Conservation (phyloP, 2,113 vertebrate genomes). For the Menidia beryllina region DNA sequence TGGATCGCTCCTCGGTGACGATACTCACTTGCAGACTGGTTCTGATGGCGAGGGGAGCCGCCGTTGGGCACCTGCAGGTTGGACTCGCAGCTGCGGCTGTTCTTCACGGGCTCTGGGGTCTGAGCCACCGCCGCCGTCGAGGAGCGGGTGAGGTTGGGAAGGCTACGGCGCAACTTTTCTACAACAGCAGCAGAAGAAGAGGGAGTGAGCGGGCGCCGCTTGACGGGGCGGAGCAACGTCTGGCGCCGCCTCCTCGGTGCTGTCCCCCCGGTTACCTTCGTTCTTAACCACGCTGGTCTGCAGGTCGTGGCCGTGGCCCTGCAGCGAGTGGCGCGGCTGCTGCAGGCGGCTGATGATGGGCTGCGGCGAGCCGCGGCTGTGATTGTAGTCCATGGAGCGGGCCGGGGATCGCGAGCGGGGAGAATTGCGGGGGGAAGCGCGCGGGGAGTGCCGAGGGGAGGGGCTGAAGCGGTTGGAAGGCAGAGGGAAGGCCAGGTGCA, state of each 20-base stretch:
- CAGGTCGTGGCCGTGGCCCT: conserved; percentile 91
- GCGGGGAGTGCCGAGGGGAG: conserved; percentile 94
- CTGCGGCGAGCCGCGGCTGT: conserved; percentile 89
- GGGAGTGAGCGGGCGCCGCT: background rate
- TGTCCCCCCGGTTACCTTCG: conserved; percentile 85
- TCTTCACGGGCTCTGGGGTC: conserved; percentile 91
- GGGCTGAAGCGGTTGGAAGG: conserved; percentile 92
- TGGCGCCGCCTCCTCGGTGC: too few relatives aligned
- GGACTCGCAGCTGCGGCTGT: conserved; percentile 94
- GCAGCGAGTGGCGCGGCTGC: conserved; percentile 95
- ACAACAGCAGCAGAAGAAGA: conserved; percentile 15
- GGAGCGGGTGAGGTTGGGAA: conserved; percentile 94
- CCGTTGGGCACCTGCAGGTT: conserved; percentile 98
- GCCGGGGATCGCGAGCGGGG: conserved; percentile 95
- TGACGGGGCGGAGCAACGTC: background rate
- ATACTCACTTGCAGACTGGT: conserved; percentile 94
- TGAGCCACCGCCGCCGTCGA: conserved; percentile 77
- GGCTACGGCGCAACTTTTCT: conserved; percentile 98
- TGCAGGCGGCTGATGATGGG: conserved; percentile 96
- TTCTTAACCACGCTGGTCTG: conserved; percentile 94
- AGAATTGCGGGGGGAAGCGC: conserved; percentile 93
- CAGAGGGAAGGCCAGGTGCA: conserved; percentile 88
- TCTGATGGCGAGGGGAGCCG: conserved; percentile 92
- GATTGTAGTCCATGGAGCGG: conserved; percentile 90
- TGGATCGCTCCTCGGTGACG: background rate